Conservation (phyloP, 2,888 invertebrate genomes). For the Emesis russula region DNA sequence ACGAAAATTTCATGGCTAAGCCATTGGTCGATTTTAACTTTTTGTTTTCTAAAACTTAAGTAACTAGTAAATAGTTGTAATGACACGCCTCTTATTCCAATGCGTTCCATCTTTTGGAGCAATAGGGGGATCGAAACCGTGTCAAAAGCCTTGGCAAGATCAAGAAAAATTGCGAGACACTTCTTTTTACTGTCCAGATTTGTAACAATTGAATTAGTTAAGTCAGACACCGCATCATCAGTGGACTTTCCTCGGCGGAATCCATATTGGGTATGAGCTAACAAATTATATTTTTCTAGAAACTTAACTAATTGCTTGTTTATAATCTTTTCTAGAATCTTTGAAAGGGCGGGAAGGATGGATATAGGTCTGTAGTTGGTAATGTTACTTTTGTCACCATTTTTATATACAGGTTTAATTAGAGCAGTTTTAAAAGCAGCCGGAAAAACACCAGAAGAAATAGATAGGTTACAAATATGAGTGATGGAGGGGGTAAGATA, state of each 20-base stretch:
- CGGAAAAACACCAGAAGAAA: not conserved
- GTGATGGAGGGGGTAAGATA: not conserved
- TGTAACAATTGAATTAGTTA: not conserved
- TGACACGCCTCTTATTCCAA: too few relatives aligned
- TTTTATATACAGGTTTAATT: not conserved
- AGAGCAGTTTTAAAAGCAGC: too few relatives aligned
- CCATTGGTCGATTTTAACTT: too few relatives aligned
- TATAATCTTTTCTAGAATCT: not conserved
- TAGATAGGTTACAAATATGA: not conserved
- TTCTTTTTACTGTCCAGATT: too few relatives aligned
- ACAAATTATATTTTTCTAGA: not conserved
- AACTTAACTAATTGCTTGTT: not conserved
- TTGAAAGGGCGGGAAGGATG: constrained; percentile 2
- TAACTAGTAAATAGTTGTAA: too few relatives aligned
- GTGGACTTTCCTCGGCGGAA: not conserved
- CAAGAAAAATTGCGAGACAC: too few relatives aligned
- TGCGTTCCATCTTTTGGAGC: too few relatives aligned
- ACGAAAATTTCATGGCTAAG: too few relatives aligned
- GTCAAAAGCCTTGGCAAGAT: too few relatives aligned
- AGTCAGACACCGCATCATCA: not conserved
- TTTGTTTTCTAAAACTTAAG: too few relatives aligned
- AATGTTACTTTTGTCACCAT: not conserved
- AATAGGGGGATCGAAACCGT: too few relatives aligned
- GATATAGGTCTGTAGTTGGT: not conserved
- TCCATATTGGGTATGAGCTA: not conserved